Evolutionary conservation across 2,113 vertebrate species (phyloP).

Genomic region (Pyrgilauda ruficollis): DNA sequence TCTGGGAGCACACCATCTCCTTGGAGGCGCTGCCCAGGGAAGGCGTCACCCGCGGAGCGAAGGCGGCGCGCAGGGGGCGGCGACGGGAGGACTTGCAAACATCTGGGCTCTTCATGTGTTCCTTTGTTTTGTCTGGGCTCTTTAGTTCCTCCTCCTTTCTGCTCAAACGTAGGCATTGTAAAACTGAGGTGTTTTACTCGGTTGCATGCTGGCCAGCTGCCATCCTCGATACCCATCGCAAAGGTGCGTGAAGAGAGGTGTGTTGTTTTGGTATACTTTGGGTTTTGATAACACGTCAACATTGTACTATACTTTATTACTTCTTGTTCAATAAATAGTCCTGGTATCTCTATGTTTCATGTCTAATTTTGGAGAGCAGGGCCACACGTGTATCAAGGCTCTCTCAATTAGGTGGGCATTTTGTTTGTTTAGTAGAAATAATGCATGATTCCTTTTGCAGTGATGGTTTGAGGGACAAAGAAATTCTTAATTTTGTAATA

Average conservation of each 20-base stretch:
- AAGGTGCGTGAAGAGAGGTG: slow-evolving; percentile 40
- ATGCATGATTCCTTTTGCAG: slow-evolving; percentile 83
- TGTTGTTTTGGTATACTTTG: slow-evolving; percentile 53
- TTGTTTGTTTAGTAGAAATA: slow-evolving; percentile 67
- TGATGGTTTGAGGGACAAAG: slow-evolving; percentile 65
- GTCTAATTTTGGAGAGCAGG: slow-evolving; percentile 60
- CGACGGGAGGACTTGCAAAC: neutral
- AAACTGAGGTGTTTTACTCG: slow-evolving; percentile 70
- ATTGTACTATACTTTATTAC: slow-evolving; percentile 66
- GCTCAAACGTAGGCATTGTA: slow-evolving; percentile 23
- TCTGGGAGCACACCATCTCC: slow-evolving; percentile 76
- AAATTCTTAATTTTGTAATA: slow-evolving; percentile 74
- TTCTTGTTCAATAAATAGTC: slow-evolving; percentile 63
- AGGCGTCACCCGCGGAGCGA: neutral
- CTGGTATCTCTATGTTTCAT: slow-evolving; percentile 67
- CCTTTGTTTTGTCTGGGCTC: neutral
- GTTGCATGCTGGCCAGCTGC: slow-evolving; percentile 84
- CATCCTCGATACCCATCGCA: slow-evolving; percentile 60
- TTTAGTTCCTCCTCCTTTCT: slow-evolving; percentile 38
- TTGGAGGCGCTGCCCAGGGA: slow-evolving; percentile 41
- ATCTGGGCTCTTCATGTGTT: neutral
- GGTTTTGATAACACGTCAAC: slow-evolving; percentile 43
- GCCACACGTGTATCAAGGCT: slow-evolving; percentile 57
- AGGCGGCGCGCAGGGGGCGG: neutral
- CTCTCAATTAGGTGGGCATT: slow-evolving; percentile 57